A percentile compares a stretch with the other conserved stretches of the same genome.
phyloP scores from a whole-genome alignment of 92 coral and sea anemone species.

The Metridium senile region DNA sequence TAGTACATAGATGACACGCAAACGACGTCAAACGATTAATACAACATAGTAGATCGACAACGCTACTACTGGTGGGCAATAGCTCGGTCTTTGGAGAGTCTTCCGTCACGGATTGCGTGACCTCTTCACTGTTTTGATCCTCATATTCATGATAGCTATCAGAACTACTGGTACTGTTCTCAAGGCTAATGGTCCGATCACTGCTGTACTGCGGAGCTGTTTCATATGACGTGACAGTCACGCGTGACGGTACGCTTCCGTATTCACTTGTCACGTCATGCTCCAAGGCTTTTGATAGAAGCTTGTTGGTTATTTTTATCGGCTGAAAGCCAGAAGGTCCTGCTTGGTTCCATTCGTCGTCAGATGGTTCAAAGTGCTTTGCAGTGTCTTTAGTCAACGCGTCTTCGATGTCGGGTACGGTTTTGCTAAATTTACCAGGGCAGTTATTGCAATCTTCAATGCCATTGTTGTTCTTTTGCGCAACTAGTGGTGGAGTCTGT shows the following conservation, averaged over 20 bases:
- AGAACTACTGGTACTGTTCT: not conserved
- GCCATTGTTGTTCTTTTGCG: no score
- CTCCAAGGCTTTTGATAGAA: not conserved
- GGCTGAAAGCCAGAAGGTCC: slow-evolving; percentile 10
- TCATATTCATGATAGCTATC: not conserved
- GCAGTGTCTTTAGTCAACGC: not conserved
- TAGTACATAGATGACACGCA: slow-evolving; percentile 78
- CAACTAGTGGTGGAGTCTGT: no score
- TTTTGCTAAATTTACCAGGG: not conserved
- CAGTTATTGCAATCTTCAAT: not conserved
- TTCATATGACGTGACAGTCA: slow-evolving; percentile 14
- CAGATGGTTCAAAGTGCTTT: not conserved
- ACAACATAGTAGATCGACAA: slow-evolving; percentile 82
- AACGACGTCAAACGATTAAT: slow-evolving; percentile 81
- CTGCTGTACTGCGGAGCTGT: slow-evolving; percentile 26
- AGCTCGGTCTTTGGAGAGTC: slow-evolving; percentile 2
- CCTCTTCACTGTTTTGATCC: not conserved
- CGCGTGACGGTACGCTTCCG: slow-evolving; percentile 19
- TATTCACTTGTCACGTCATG: slow-evolving; percentile 28
- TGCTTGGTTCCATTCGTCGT: slow-evolving; percentile 8
- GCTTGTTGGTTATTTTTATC: not conserved
- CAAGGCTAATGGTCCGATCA: not conserved
- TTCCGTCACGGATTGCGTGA: not conserved
- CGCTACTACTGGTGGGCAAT: slow-evolving; percentile 81
- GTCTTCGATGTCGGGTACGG: slow-evolving; percentile 21